Evolutionary conservation across 2,888 invertebrate species (phyloP).

Genomic region (Cecidostiba fungosa): DNA sequence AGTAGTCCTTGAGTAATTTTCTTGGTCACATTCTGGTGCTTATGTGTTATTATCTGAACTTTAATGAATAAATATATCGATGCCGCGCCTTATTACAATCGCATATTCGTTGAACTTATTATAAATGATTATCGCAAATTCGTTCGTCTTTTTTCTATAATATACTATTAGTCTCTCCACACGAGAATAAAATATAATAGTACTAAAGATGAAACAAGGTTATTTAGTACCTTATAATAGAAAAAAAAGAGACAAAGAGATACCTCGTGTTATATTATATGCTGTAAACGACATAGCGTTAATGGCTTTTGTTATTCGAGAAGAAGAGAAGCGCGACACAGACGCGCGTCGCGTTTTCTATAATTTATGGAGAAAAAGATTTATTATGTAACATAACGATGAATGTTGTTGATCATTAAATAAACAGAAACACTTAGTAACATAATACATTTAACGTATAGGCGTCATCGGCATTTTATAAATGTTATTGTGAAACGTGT

Average conservation of each 20-base stretch:
- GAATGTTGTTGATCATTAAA: slow-evolving; percentile 56
- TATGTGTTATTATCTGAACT: slow-evolving; percentile 18
- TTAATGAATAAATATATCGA: slow-evolving; percentile 28
- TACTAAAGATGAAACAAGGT: slow-evolving; percentile 14
- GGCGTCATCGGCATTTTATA: slow-evolving; percentile 57
- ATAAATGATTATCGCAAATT: slow-evolving; percentile 26
- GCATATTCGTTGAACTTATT: slow-evolving; percentile 24
- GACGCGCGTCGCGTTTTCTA: slow-evolving; percentile 13
- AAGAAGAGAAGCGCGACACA: slow-evolving; percentile 13
- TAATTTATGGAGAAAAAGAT: slow-evolving; percentile 51
- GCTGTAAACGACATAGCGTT: slow-evolving; percentile 55
- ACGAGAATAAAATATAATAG: slow-evolving; percentile 44
- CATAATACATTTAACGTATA: slow-evolving; percentile 45
- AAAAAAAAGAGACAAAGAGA: slow-evolving; percentile 41
- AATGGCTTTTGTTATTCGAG: slow-evolving; percentile 59
- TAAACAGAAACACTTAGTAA: slow-evolving; percentile 18
- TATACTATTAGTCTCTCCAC: slow-evolving; percentile 28
- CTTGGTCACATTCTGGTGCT: slow-evolving; percentile 35
- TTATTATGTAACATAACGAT: slow-evolving; percentile 47
- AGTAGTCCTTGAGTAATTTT: slow-evolving; percentile 19
- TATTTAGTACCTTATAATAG: slow-evolving; percentile 54
- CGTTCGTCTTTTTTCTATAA: slow-evolving; percentile 33
- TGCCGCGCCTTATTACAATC: slow-evolving; percentile 17
- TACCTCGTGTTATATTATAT: slow-evolving; percentile 54
- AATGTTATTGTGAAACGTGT: slow-evolving; percentile 54